A percentile compares a stretch with the other conserved stretches of the same genome.
Conservation (phyloP, 2,113 vertebrate species). For the Orientallactaga bullata region DNA sequence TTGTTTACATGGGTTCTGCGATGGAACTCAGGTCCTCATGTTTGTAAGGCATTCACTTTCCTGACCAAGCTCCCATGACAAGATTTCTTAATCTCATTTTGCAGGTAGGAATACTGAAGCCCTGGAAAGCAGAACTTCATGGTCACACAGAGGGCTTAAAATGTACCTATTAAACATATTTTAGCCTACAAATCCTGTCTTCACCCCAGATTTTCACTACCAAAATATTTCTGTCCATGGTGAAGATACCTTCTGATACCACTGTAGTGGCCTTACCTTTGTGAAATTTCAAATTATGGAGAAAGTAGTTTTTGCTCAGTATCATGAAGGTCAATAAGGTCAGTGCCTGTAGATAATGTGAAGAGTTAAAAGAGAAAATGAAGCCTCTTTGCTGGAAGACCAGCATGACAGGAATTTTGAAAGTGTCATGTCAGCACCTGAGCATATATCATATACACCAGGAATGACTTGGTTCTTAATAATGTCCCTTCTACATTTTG, state of each 20-base stretch:
- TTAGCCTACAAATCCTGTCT: background rate
- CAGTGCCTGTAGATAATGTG: background rate
- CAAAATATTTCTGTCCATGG: background rate
- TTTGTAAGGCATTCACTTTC: too few relatives aligned
- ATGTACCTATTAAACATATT: background rate
- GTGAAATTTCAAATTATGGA: background rate
- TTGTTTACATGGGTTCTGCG: too few relatives aligned
- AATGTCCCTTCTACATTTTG: background rate
- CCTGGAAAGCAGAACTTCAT: background rate
- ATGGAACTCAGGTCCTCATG: too few relatives aligned
- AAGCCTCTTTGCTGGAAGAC: slow-evolving; percentile 3
- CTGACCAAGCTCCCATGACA: background rate
- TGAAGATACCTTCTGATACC: background rate
- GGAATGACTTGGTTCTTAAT: background rate
- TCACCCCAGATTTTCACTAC: slow-evolving; percentile 27
- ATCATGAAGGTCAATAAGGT: background rate
- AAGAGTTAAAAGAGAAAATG: slow-evolving; percentile 9
- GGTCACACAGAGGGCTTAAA: background rate
- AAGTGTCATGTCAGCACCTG: background rate
- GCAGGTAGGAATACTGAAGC: slow-evolving; percentile 14
- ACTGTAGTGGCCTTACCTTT: background rate
- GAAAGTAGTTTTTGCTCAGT: background rate
- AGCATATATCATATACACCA: background rate
- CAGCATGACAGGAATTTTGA: background rate
- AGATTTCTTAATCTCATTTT: slow-evolving; percentile 34